Conservation (phyloP, 2,113 vertebrate genomes). For the Patagioenas fasciata region DNA sequence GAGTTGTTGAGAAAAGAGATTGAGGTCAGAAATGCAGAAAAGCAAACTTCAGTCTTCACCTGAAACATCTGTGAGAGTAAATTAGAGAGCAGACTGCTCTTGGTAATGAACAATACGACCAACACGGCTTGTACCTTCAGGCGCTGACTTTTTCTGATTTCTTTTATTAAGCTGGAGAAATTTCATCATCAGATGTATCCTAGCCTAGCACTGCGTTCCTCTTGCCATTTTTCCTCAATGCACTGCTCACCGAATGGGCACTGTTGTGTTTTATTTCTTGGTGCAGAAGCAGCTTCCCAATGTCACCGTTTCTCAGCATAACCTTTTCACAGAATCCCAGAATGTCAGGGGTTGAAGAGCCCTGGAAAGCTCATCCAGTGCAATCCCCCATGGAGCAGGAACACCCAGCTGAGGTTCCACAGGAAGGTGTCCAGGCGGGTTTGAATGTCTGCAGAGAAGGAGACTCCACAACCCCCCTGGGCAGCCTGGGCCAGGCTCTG, state of each 20-base stretch:
- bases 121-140: neutral
- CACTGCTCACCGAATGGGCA: neutral
- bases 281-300: neutral
- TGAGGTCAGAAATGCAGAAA: neutral
- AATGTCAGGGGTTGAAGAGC: no score
- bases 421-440: no score
- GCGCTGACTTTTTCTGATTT: neutral
- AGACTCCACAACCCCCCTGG: no score
- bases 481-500: no score
- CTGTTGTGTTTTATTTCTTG: neutral
- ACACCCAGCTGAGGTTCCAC: no score
- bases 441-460: no score
- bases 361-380: no score
- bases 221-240: neutral
- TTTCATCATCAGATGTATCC: neutral
- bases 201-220: neutral
- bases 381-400: no score
- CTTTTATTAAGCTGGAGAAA: neutral
- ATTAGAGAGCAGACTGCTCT: neutral
- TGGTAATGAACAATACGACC: accelerated
- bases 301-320: neutral
- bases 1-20: neutral
- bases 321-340: neutral
- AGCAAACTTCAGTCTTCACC: neutral
- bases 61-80: neutral